Evolutionary conservation across 2,797 vertebrate species (phyloP).

Genomic region (Lagorchestes hirsutus): DNA sequence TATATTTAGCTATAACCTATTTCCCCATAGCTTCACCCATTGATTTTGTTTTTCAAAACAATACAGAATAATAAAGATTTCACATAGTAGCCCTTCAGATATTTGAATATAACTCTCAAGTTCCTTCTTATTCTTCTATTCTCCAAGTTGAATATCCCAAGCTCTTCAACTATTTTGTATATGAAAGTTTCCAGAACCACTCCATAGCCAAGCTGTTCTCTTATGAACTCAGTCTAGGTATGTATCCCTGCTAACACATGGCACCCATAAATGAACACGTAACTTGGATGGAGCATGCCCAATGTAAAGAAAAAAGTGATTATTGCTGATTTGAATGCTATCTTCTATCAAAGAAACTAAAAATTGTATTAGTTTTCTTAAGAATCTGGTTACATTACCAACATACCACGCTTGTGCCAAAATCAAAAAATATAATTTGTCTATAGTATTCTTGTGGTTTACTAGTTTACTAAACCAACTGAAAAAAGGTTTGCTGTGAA

Average conservation of each 20-base stretch:
- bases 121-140: not conserved
- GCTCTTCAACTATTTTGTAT: not conserved
- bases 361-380: not conserved
- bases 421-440: not conserved
- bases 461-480: too few relatives aligned
- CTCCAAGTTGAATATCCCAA: not conserved
- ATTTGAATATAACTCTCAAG: not conserved
- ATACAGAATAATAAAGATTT: too few relatives aligned
- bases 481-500: too few relatives aligned
- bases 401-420: not conserved
- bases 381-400: not conserved
- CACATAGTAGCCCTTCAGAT: not conserved
- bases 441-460: not conserved
- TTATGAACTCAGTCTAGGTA: not conserved
- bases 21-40: not conserved
- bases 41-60: too few relatives aligned
- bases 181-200: not conserved
- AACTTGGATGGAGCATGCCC: not conserved
- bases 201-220: not conserved
- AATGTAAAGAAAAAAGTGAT: not conserved
- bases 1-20: not conserved
- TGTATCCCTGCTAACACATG: not conserved
- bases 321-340: not conserved
- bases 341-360: not conserved
- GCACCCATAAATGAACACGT: not conserved